These are phyloP conservation scores for Prunella strophiata DNA, from an alignment of 2,797 vertebrate species.

Conservation along the genomic window DNA sequence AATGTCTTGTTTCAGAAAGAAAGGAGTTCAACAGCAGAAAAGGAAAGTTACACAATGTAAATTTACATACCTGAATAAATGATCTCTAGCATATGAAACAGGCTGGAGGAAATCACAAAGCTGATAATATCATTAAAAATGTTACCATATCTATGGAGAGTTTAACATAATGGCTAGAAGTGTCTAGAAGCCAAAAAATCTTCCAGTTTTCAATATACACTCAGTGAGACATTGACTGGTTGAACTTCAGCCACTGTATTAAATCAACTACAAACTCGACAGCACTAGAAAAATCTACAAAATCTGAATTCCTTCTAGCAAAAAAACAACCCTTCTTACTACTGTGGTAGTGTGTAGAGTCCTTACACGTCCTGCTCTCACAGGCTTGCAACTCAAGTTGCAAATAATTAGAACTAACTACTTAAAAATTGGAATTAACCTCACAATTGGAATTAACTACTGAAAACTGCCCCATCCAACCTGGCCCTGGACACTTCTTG, in stretches of 20 bases:
- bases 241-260: background rate
- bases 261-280: background rate
- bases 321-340: too few species aligned
- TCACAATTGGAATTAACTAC: background rate
- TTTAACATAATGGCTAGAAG: background rate
- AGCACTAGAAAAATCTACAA: background rate
- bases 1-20: background rate
- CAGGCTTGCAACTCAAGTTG: background rate
- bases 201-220: background rate
- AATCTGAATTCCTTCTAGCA: background rate
- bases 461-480: background rate
- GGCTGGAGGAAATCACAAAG: background rate
- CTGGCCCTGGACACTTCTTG: too few species aligned
- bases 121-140: background rate
- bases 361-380: fast-evolving
- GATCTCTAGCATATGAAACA: background rate
- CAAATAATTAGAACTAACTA: background rate
- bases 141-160: background rate
- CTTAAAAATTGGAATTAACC: background rate
- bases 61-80: background rate
- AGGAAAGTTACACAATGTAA: background rate
- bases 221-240: background rate
- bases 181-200: background rate
- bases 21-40: background rate
- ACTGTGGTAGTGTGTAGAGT: background rate